Evolutionary conservation across 2,888 invertebrate species (phyloP), one percentile per base, ranked within the genome.

Genomic region (Carpatolechia fugitivella): DNA sequence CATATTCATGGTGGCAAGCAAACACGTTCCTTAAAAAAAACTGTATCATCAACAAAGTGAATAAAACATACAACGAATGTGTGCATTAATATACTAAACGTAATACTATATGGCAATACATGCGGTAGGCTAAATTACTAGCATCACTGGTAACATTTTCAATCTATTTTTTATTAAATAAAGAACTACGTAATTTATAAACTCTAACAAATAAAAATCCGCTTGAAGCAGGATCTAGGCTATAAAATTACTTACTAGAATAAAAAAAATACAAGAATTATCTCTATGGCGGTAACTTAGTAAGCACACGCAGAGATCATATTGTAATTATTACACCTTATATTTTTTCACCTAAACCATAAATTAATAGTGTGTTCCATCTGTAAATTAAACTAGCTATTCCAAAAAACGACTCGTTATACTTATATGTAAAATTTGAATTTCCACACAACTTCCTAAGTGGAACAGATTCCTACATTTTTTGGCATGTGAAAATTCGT

Each of bases 251-350:
- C n/a, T n/a, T 18, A 11, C 18, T 16, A 4, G 18, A 41, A 41
- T 41, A 41, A 18, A 18, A 41, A 41, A 18, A 41, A n/a, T n/a
- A 18, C 18, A 41, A 18, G 18, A 8, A 40, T n/a, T n/a, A n/a
- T n/a, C n/a, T 40, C 40, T 40, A 40, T 16, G 7, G 40, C 18
- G 40, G 40, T 41, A 41, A 41, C 40, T 41, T 41, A 3, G 40
- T 41, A 20, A 41, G 40, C 40, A 41, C 40, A 11, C 11, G 16
- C n/a, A 44, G 44, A 52, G 52, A 52, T 52, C 52, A 30, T 29
- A 55, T 38, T 20, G 6, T 56, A 56, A 57, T 48, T 38, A 56
- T 52, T 7, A 53, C 51, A 40, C 24, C 24, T 40, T 40, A 16
- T 16, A 3, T 40, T 16, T n/a, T n/a, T n/a, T n/a, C n/a, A n/a